These are phyloP conservation scores for Drosophila gunungcola DNA, from an alignment of 1,140 invertebrate genomes.

Conservation along the genomic window DNA sequence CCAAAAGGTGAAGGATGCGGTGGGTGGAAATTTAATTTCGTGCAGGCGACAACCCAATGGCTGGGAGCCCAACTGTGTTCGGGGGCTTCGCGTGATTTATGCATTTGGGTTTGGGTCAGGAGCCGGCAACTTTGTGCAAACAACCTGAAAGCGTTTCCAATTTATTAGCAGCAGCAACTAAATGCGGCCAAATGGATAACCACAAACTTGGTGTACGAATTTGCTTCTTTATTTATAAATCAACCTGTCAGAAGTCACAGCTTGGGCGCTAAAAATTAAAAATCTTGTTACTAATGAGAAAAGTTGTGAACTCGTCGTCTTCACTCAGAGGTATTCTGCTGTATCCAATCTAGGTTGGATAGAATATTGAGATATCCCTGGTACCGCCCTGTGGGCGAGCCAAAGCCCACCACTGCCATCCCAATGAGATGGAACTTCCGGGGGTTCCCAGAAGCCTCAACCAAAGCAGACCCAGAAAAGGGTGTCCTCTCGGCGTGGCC, in stretches of 20 bases:
- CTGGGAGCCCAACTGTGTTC: constrained; percentile 33
- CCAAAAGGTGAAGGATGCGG: constrained; percentile 51
- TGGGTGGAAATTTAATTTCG: constrained; percentile 58
- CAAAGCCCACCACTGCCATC: background rate
- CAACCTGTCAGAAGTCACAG: constrained; percentile 23
- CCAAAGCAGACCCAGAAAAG: constrained; percentile 4
- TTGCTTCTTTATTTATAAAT: constrained; percentile 41
- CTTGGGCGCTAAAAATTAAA: constrained; percentile 18
- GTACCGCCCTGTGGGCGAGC: background rate
- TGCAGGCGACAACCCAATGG: constrained; percentile 31
- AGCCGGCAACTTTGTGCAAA: constrained; percentile 55
- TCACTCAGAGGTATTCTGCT: constrained; percentile 3
- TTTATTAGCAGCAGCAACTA: constrained; percentile 67
- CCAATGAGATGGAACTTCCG: background rate
- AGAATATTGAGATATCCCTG: background rate
- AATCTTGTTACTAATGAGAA: constrained; percentile 27
- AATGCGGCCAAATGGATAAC: constrained; percentile 19
- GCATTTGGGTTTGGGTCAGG: constrained; percentile 64
- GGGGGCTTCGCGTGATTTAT: constrained; percentile 69
- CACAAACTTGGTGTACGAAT: constrained; percentile 9
- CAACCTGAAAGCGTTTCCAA: constrained; percentile 62
- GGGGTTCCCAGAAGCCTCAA: background rate
- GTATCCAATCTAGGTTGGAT: constrained; percentile 6
- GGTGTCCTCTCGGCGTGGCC: background rate
- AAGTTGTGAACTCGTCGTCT: constrained; percentile 8